Evolutionary conservation across 2,888 invertebrate genomes (phyloP).

Genomic region (Melangyna quadrimaculata): DNA sequence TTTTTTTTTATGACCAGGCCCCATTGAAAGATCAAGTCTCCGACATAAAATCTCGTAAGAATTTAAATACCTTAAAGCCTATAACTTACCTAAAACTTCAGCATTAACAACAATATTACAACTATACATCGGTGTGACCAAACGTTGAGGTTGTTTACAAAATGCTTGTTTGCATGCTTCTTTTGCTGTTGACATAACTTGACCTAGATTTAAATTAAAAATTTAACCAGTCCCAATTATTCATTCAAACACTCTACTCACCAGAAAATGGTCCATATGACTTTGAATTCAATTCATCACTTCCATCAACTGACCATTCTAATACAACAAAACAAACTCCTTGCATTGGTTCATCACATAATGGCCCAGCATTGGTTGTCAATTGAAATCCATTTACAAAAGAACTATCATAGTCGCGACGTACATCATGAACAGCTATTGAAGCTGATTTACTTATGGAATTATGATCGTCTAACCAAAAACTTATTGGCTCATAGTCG

Average conservation of each 20-base stretch:
- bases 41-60: background rate
- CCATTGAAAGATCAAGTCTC: no score
- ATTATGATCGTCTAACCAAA: constrained; percentile 81
- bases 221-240: background rate
- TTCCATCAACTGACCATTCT: constrained; percentile 86
- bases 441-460: constrained; percentile 74
- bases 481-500: constrained; percentile 84
- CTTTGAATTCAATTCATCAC: constrained; percentile 78
- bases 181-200: constrained; percentile 94
- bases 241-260: constrained; percentile 71
- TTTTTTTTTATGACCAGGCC: no score
- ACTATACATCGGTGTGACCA: constrained; percentile 97
- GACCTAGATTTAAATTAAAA: constrained; percentile 84
- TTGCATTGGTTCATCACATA: constrained; percentile 98
- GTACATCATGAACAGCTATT: constrained; percentile 81
- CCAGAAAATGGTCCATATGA: constrained; percentile 83
- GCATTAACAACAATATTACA: constrained; percentile 91
- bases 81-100: constrained; percentile 91
- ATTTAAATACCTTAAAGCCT: background rate
- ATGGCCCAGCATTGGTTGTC: constrained; percentile 92
- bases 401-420: constrained; percentile 87
- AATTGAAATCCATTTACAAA: constrained; percentile 94
- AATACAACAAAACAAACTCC: constrained; percentile 96
- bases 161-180: constrained; percentile 94
- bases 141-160: constrained; percentile 92